Evolutionary conservation across 1,140 invertebrate genomes (phyloP), one percentile per base, ranked within the genome.

Genomic region (Thaumetopoea pityocampa): DNA sequence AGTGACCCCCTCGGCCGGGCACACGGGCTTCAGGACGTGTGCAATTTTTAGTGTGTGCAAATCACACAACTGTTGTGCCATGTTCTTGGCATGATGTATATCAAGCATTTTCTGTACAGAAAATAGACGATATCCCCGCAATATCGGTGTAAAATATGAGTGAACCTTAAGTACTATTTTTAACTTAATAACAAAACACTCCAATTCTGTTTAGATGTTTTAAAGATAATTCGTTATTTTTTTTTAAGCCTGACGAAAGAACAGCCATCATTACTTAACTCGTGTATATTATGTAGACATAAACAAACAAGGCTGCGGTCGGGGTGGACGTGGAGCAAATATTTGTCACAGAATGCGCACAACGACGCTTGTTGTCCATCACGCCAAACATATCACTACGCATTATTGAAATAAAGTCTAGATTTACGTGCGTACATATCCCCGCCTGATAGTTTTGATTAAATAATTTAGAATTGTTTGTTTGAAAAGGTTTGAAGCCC

Each of bases 261-360:
- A 8, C 7, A 11, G 7, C 20, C 5, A 16, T 3, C 5, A 20
- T 19, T 9, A 19, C 8, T 28, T 8, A 10, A 6, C 3, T 20
- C 17, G 9, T 5, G 7, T 29, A 29, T 20, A 40, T 15, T 10
- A 20, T 45, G 24, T 40, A 45, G 26, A 30, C 27, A 15, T 40
- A 40, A 29, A 37, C 11, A 37, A 18, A 10, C 26, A 14, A 12
- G 34, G 27, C 35, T 29, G 38, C 38, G 43, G 43, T 22, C 29
- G 10, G 24, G 17, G 15, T 18, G 19, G 11, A 22, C 27, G 20
- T 9, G 16, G 16, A 23, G 22, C 43, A 46, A 46, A 46, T 46
- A 46, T 46, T 46, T 46, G 43, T 38, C 12, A 33, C 27, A 32
- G 23, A 15, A 22, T 15, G 29, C 27, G 38, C 33, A 19, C 26